phyloP scores from a whole-genome alignment of 2,113 vertebrate genomes.

The Oplegnathus fasciatus region DNA sequence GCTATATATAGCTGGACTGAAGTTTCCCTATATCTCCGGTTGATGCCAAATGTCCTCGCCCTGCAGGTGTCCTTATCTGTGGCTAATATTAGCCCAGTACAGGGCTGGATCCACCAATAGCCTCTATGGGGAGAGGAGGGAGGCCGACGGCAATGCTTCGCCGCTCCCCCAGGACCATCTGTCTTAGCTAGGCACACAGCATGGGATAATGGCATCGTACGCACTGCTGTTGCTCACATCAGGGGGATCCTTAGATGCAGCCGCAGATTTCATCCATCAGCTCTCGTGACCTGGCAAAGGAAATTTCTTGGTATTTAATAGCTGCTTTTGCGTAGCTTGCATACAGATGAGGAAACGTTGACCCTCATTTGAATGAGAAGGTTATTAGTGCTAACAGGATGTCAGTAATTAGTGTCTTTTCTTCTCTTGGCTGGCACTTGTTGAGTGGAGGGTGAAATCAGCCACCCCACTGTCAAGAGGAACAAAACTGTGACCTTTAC shows the following conservation, averaged over 20 bases:
- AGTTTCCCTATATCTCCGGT: constrained; percentile 38
- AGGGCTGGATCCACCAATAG: constrained; percentile 36
- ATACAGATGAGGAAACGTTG: constrained; percentile 46
- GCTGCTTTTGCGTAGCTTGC: constrained; percentile 35
- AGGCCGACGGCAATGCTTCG: background rate
- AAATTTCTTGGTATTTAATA: constrained; percentile 42
- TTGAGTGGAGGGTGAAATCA: constrained; percentile 42
- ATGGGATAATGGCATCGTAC: constrained; percentile 52
- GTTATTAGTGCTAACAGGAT: constrained; percentile 37
- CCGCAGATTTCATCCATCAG: constrained; percentile 38
- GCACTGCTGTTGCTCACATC: constrained; percentile 39
- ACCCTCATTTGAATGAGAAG: constrained; percentile 64
- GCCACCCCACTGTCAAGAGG: constrained; percentile 36
- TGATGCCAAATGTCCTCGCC: constrained; percentile 60
- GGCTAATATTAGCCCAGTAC: constrained; percentile 70
- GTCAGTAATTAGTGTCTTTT: constrained; percentile 64
- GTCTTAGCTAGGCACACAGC: constrained; percentile 53
- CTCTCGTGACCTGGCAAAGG: constrained; percentile 24
- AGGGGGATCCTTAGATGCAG: constrained; percentile 30
- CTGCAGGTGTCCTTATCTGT: constrained; percentile 68
- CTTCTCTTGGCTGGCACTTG: constrained; percentile 32
- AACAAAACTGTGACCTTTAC: constrained; percentile 58
- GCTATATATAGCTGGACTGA: constrained; percentile 32
- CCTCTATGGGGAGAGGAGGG: constrained; percentile 17
- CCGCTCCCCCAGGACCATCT: constrained; percentile 52